These are phyloP conservation scores for Orchesellides sinensis DNA, from an alignment of 2,888 invertebrate species.

Conservation along the genomic window DNA sequence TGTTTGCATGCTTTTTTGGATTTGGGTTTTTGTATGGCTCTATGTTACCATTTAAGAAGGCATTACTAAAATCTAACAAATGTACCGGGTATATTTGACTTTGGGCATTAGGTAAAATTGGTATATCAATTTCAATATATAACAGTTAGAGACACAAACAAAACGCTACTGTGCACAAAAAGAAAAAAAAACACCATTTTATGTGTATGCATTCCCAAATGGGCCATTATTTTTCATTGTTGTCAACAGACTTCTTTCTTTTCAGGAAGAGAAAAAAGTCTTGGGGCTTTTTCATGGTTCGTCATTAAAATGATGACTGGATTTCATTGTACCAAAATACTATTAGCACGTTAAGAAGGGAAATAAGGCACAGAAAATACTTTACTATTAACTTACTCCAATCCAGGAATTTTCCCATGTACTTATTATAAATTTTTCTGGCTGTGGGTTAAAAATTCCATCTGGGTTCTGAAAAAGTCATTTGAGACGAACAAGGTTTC, in stretches of 20 bases:
- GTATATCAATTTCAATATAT: neutral
- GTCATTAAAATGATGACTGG: conserved; percentile 60
- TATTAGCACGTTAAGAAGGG: conserved; percentile 21
- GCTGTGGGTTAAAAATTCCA: neutral
- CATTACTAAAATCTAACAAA: too few relatives aligned
- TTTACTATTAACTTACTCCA: too few relatives aligned
- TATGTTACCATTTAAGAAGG: too few relatives aligned
- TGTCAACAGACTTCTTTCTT: conserved; percentile 51
- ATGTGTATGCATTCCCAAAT: conserved; percentile 52
- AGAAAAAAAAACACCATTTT: neutral
- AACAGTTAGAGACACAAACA: neutral
- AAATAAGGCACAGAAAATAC: too few relatives aligned
- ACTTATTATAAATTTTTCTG: neutral
- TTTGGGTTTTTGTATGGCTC: too few relatives aligned
- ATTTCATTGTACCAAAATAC: conserved; percentile 40
- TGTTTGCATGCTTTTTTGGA: too few relatives aligned
- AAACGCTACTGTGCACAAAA: neutral
- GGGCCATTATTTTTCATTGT: conserved; percentile 64
- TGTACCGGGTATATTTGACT: too few relatives aligned
- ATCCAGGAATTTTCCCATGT: neutral
- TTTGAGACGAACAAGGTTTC: too few relatives aligned
- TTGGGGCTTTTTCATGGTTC: conserved; percentile 38
- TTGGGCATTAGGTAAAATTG: neutral
- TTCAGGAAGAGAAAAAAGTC: conserved; percentile 16
- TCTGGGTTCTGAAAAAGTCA: neutral